phyloP scores from a whole-genome alignment of 1,140 invertebrate genomes.

The Mycetomoellerius zeteki region DNA sequence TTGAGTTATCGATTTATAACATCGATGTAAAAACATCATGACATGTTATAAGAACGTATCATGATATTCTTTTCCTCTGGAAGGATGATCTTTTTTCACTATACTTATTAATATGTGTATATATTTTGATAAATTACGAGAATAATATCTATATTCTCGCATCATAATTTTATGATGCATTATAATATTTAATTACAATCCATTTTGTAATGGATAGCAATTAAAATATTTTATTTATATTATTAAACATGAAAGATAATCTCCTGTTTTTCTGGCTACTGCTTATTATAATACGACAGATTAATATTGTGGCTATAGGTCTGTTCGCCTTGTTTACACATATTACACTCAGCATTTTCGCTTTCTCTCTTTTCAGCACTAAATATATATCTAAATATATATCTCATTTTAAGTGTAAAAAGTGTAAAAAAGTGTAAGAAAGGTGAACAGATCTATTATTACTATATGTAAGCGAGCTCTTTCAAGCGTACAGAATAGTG shows the following conservation, averaged over 20 bases:
- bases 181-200: constrained; percentile 29
- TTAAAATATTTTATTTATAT: background rate
- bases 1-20: background rate
- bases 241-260: constrained; percentile 22
- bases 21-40: background rate
- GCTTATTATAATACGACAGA: constrained; percentile 15
- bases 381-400: no score
- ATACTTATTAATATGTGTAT: background rate
- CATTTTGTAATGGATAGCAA: background rate
- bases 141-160: background rate
- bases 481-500: background rate
- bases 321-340: no score
- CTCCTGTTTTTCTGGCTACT: background rate
- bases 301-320: constrained; percentile 7
- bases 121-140: constrained; percentile 17
- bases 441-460: no score
- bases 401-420: no score
- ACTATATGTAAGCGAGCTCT: background rate
- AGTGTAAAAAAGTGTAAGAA: no score
- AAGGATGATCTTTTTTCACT: background rate
- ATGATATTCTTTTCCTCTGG: background rate
- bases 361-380: no score
- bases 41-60: background rate
- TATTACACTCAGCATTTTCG: no score
- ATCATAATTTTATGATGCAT: constrained; percentile 16